Base-by-base conservation (phyloP, 2,113 vertebrate species). In the Puffinus mauretanicus region DNA sequence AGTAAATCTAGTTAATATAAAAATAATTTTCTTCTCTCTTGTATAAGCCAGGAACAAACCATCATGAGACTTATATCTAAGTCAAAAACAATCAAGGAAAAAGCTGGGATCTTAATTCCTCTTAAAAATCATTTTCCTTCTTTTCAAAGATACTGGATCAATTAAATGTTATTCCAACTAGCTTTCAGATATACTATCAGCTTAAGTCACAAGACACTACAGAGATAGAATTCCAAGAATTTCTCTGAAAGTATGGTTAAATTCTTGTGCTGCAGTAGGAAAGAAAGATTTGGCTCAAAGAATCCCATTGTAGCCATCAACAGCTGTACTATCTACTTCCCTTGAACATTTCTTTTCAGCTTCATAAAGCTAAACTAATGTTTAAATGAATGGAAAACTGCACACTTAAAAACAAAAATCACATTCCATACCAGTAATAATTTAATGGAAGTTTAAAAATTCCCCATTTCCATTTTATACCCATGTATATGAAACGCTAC, bases 401-500 rank as follows among this genome's bases (percentile, higher is more conserved):
- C 25, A 66, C 22, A 20, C 22, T 86, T 49, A 24, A 52, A 81
- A 81, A 27, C 40, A 77, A 83, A 96, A 91, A n/a, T 4, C 57
- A 36, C 29, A 67, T 76, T 65, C 52, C 34, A 34, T 18, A 51
- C 2, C 49, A 51, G 66, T 10, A 91, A 69, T 49, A 85, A 88
- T 86, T 88, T 84, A 79, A 85, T 69, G 67, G 47, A 61, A 27
- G 27, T 22, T 84, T 26, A 34, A 47, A 75, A 84, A 32, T 44
- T 81, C 24, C 42, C 27, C 13, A 6, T 61, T 78, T 55, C 66
- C 57, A 51, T 40, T 30, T 18, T 11, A 29, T 15, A 55, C 11
- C 47, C 32, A 38, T 0, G 26, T 11, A 11, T 5, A 21, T 0
- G 0, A 66, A 82, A 15, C 24, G 26, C 36, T 4, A 13, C 14